These are phyloP conservation scores for Coelopa pilipes DNA, from an alignment of 2,888 invertebrate species.

Conservation along the genomic window DNA sequence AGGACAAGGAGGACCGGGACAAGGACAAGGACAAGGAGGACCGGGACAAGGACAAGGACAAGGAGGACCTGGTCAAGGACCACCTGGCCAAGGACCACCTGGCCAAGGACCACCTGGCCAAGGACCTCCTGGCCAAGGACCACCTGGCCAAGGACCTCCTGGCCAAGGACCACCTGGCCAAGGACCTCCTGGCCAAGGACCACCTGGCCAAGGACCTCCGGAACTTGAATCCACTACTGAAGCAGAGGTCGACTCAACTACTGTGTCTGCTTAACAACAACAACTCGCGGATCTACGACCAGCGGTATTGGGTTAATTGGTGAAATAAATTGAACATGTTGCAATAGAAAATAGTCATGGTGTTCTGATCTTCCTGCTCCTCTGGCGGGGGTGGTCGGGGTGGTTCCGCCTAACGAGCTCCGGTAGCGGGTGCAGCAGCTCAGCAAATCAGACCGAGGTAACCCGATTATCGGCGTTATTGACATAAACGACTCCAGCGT, in stretches of 20 bases:
- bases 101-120: conserved; percentile 7
- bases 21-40: conserved; percentile 4
- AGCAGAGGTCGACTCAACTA: too few relatives aligned
- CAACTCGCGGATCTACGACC: not conserved
- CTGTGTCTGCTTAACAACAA: too few relatives aligned
- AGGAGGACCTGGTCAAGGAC: conserved; percentile 8
- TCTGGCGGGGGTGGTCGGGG: too few relatives aligned
- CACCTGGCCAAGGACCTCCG: conserved; percentile 23
- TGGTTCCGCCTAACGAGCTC: not conserved
- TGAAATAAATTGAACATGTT: not conserved
- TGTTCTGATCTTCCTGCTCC: not conserved
- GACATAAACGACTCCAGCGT: too few relatives aligned
- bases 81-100: not conserved
- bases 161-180: not conserved
- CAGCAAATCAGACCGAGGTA: not conserved
- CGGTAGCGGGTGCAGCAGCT: not conserved
- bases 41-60: conserved; percentile 19
- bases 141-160: not conserved
- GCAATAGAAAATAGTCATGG: not conserved
- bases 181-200: conserved; percentile 4
- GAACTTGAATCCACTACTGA: too few relatives aligned
- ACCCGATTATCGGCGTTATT: not conserved
- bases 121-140: conserved; percentile 17
- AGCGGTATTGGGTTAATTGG: not conserved
- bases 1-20: conserved; percentile 1